Evolutionary conservation across 2,888 invertebrate genomes (phyloP).

Genomic region (Agrotis exclamationis): DNA sequence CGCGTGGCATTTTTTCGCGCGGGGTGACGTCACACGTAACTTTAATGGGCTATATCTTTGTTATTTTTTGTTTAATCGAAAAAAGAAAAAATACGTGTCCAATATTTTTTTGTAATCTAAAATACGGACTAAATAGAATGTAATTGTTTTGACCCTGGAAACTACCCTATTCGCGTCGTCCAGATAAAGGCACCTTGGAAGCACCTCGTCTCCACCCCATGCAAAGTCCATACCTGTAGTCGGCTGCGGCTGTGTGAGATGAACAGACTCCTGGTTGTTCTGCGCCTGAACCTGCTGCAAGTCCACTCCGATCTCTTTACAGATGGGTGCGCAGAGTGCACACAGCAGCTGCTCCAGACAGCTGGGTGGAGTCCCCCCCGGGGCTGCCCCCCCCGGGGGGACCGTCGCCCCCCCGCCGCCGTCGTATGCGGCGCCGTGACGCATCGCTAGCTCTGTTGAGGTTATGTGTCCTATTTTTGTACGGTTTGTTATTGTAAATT

Average conservation of each 20-base stretch:
- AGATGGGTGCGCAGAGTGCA: constrained; percentile 87
- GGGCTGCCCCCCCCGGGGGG: constrained; percentile 49
- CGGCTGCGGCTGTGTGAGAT: constrained; percentile 83
- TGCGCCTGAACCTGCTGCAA: constrained; percentile 79
- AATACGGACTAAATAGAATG: too few species aligned
- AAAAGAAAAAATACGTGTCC: too few species aligned
- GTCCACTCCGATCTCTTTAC: constrained; percentile 88
- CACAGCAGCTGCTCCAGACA: constrained; percentile 88
- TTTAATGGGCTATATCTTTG: too few species aligned
- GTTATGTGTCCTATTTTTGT: constrained; percentile 31
- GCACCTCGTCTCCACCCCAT: not conserved
- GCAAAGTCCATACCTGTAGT: constrained; percentile 66
- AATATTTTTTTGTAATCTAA: too few species aligned
- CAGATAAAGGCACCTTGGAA: too few species aligned
- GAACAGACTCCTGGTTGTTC: constrained; percentile 77
- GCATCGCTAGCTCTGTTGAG: constrained; percentile 84
- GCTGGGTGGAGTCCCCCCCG: constrained; percentile 73
- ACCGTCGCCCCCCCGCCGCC: constrained; percentile 65
- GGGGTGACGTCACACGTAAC: too few species aligned
- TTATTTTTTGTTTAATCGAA: too few species aligned
- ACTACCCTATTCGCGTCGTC: too few species aligned
- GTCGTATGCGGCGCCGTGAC: constrained; percentile 81
- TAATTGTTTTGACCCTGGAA: too few species aligned
- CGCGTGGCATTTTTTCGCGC: too few species aligned
- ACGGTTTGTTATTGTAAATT: not conserved